Evolutionary conservation across 2,797 vertebrate species (phyloP), one percentile per base, ranked within the genome.

Genomic region (Novumbra hubbsi): DNA sequence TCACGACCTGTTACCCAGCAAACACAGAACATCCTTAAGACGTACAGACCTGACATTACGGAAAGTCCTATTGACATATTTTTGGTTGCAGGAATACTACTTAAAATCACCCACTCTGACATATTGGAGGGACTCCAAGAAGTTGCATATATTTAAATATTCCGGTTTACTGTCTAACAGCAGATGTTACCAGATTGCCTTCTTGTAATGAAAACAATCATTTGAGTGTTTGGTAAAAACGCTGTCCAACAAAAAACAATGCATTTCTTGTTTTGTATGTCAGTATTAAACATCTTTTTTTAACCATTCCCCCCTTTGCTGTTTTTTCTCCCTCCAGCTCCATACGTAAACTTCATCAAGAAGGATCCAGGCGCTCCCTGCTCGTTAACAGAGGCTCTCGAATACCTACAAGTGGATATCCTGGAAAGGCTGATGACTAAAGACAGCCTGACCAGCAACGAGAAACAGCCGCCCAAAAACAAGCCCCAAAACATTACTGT

Each of bases 361-460:
- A 99, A 99, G 88, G 97, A 99, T 50, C 95, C 94, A 0, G 90
- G 92, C 0, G 92, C 95, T 0, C 98, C 97, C 0, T 99, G 98
- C 83, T 99, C 98, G 12, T 88, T 99, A 87, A 99, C 96, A 0
- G 98, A 99, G 76, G 98, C 97, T 21, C 90, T 99, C 84, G 97
- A 99, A 57, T 98, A 95, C 80, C 95, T 99, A 83, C 97, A 99
- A 88, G 95, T 99, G 45, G 96, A 99, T 0, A 89, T 96, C 76
- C 90, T 99, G 0, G 91, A 94, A 79, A 90, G 93, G 83, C 91
- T 99, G 52, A 92, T 99, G 12, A 91, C 95, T 28, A 95, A 92
- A 38, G 96, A 97, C 81, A 91, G 90, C 32, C 80, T 72, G 68
- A 71, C 79, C 68, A 79, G 32, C 34, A 91, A 85, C 66, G 89